These are phyloP conservation scores for Napeogenes inachia DNA, from an alignment of 2,888 invertebrate genomes.

Conservation along the genomic window DNA sequence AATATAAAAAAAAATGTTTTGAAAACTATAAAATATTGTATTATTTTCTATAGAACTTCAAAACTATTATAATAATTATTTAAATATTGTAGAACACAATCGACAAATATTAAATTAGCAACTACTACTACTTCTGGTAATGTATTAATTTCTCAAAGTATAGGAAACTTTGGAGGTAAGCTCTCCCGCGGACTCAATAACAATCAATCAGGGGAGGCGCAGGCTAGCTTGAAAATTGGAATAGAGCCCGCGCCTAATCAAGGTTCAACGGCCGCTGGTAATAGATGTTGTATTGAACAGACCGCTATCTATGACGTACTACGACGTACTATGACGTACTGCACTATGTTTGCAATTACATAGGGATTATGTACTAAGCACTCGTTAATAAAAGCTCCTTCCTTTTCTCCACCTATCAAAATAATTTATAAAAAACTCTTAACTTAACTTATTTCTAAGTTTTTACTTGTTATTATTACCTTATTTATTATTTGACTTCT, in stretches of 20 bases:
- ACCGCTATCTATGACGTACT: slow-evolving; percentile 61
- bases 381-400: slow-evolving; percentile 5
- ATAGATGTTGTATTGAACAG: slow-evolving; percentile 66
- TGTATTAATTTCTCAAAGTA: not conserved
- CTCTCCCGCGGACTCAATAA: slow-evolving; percentile 42
- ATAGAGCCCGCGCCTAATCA: slow-evolving; percentile 60
- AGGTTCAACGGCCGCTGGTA: slow-evolving; percentile 59
- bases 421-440: not conserved
- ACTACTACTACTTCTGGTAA: not conserved
- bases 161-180: not conserved
- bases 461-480: not conserved
- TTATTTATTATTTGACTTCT: slow-evolving; percentile 12
- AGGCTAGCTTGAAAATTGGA: slow-evolving; percentile 64
- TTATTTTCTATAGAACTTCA: too few relatives aligned
- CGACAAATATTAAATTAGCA: too few relatives aligned
- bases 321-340: slow-evolving; percentile 49
- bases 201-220: slow-evolving; percentile 62
- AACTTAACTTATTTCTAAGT: not conserved
- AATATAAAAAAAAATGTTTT: too few relatives aligned
- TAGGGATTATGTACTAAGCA: slow-evolving; percentile 7
- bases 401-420: not conserved
- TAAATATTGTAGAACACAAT: not conserved
- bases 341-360: slow-evolving; percentile 27
- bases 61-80: too few relatives aligned
- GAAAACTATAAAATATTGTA: too few relatives aligned